phyloP scores from a whole-genome alignment of 37 sponge, comb jelly and placozoan species.

The Ephydatia muelleri region DNA sequence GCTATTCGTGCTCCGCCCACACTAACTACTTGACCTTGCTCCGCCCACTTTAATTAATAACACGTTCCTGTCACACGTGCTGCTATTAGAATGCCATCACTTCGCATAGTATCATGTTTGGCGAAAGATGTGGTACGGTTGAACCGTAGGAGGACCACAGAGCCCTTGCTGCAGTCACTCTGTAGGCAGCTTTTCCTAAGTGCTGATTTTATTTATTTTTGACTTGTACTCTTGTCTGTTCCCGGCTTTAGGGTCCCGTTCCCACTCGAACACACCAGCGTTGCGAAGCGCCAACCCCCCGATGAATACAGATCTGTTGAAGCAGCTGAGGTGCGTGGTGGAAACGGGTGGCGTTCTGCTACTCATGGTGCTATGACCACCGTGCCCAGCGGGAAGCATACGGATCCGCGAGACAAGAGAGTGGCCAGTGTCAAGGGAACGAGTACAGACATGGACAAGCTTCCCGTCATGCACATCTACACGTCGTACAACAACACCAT shows the following conservation, averaged over 20 bases:
- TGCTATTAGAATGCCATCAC: not conserved
- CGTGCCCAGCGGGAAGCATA: not conserved
- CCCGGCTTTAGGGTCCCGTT: not conserved
- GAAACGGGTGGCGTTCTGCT: not conserved
- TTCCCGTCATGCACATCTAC: slow-evolving; percentile 77
- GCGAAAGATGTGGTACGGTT: not conserved
- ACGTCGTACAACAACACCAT: slow-evolving; percentile 81
- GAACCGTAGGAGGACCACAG: not conserved
- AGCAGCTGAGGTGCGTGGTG: not conserved
- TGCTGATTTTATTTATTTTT: not conserved
- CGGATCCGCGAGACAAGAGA: slow-evolving; percentile 27
- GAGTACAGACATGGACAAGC: slow-evolving; percentile 10
- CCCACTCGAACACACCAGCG: not conserved
- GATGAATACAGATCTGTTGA: not conserved
- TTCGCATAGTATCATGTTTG: not conserved
- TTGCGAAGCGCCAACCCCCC: not conserved
- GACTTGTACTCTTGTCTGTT: not conserved
- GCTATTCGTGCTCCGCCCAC: not conserved
- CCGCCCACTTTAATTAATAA: no score
- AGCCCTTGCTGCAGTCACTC: not conserved
- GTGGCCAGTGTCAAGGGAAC: not conserved
- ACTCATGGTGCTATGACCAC: not conserved
- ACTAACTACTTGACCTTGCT: no score
- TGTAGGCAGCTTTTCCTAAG: not conserved
- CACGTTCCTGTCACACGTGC: not conserved